phyloP scores from a whole-genome alignment of 1,140 invertebrate genomes.

The Oscheius sp. region DNA sequence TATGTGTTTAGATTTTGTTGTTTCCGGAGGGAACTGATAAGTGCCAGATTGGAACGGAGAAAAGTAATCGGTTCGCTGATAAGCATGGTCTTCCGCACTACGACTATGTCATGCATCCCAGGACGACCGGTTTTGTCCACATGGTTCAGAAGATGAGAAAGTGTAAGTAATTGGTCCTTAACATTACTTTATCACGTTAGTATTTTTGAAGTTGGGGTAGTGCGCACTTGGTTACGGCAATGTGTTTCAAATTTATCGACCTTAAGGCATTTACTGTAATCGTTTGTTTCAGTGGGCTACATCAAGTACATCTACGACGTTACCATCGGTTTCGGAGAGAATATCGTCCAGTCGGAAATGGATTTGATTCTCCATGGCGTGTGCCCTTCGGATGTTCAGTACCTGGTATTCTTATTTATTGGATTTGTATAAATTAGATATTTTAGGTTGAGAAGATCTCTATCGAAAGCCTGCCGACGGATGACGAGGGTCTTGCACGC shows the following conservation, averaged over 20 bases:
- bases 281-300: constrained; percentile 63
- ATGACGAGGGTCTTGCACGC: constrained; percentile 19
- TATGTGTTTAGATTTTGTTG: constrained; percentile 69
- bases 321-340: constrained; percentile 72
- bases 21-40: constrained; percentile 87
- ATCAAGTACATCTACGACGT: constrained; percentile 77
- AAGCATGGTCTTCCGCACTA: constrained; percentile 72
- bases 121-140: constrained; percentile 79
- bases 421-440: not conserved
- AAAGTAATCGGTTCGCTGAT: constrained; percentile 73
- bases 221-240: too few species aligned
- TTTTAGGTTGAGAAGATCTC: not conserved
- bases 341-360: constrained; percentile 72
- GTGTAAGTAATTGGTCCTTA: not conserved
- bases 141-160: constrained; percentile 70
- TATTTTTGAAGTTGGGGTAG: too few species aligned
- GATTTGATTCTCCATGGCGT: constrained; percentile 65
- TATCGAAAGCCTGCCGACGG: constrained; percentile 23
- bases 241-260: too few species aligned
- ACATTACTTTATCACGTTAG: not conserved
- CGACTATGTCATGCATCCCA: constrained; percentile 76
- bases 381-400: constrained; percentile 33
- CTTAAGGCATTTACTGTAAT: too few species aligned
- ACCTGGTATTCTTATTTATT: constrained; percentile 29
- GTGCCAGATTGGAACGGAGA: constrained; percentile 71